Base-by-base conservation (phyloP, 2,797 vertebrate species). In the Gambusia yucatana region DNA sequence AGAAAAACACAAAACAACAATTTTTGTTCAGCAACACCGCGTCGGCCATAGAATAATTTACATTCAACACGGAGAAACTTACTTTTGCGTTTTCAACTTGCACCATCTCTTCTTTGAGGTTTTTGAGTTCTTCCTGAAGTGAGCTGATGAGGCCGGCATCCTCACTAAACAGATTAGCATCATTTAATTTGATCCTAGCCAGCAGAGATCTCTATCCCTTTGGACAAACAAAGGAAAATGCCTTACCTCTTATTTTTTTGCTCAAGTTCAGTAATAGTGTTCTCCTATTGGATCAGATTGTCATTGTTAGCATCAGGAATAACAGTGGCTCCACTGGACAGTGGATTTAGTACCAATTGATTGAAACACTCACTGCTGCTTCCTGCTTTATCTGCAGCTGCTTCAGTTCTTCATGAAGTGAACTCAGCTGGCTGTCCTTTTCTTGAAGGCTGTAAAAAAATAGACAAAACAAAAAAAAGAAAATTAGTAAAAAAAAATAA, bases 51-150 rank as follows among this genome's bases (percentile, higher is more conserved):
- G 2, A 61, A 41, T 69, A 14, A 25, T 2, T 16, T 8, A 30
- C 4, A 61, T 59, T 3, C 0, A 52, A 77, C 17, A 48, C 17
- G 28, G 6, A 8, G 13, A 28, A 7, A 36, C 90, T 90, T 83
- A 94, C 93, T 46, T 86, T 61, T 77, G 86, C 47, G 76, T 55
- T 93, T 50, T 87, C 81, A 50, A 94, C 76, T 72, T 92, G 90
- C 61, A 61, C 86, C 84, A 90, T 84, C 52, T 94, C 92, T 86
- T 93, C 91, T 90, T 91, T 93, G 72, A 95, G 88, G 67, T 73
- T 87, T 84, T 87, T 88, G 55, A 95, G 89, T 81, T 95, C 94
- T 72, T 89, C 87, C 82, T 95, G 91, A 87, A 95, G 94, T 33
- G 92, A 91, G 3, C 81, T 16, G 61, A 93, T 70, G 3, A 90